phyloP scores from a whole-genome alignment of 2,113 vertebrate species.

The Scortum barcoo region DNA sequence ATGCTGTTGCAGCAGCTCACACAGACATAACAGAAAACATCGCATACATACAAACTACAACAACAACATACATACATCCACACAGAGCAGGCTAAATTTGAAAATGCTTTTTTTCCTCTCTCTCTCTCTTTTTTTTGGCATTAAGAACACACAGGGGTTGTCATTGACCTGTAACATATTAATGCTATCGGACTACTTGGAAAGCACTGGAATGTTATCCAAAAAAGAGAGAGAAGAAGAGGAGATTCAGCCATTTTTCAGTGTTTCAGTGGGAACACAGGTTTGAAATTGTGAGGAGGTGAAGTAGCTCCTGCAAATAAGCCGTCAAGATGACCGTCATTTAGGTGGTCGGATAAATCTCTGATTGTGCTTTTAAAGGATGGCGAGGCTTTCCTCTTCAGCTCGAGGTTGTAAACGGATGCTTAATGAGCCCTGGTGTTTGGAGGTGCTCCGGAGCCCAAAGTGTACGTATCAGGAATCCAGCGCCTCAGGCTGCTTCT shows the following conservation, averaged over 20 bases:
- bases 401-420: constrained; percentile 39
- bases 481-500: constrained; percentile 64
- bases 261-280: background rate
- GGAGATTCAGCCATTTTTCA: background rate
- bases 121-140: too few species aligned
- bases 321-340: constrained; percentile 34
- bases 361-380: constrained; percentile 39
- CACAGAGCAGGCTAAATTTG: background rate
- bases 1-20: too few species aligned
- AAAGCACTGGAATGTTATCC: background rate
- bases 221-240: background rate
- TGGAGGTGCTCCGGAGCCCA: constrained; percentile 45
- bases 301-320: constrained; percentile 2
- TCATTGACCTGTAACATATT: background rate
- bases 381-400: constrained; percentile 26
- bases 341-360: constrained; percentile 31
- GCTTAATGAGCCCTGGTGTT: constrained; percentile 65
- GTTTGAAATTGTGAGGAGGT: background rate
- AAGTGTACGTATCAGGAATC: constrained; percentile 51
- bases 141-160: background rate
- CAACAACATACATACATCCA: too few species aligned
- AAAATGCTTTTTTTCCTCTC: background rate
- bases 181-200: background rate
- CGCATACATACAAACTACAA: too few species aligned
- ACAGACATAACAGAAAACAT: too few species aligned